A percentile compares a stretch with the other conserved stretches of the same genome.
Evolutionary conservation across 2,113 vertebrate species (phyloP).

Genomic region (Gobiocypris rarus): DNA sequence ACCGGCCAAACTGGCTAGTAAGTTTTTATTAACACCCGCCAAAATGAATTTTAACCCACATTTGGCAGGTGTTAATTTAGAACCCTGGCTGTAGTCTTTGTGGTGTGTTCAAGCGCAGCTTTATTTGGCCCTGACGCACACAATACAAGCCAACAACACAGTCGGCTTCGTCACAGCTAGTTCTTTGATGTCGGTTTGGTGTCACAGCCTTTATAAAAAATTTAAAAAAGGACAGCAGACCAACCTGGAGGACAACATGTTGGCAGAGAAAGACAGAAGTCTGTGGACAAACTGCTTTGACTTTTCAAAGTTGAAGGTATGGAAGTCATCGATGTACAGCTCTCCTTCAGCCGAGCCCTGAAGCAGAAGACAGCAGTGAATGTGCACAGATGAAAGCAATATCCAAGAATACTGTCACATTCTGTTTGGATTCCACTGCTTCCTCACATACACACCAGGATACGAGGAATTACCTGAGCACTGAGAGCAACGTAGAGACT

Average conservation of each 20-base stretch:
- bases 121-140: too few species aligned
- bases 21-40: too few species aligned
- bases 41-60: too few species aligned
- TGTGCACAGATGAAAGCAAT: not conserved
- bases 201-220: too few species aligned
- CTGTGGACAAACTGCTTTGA: constrained; percentile 80
- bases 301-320: constrained; percentile 83
- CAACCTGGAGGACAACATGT: constrained; percentile 83
- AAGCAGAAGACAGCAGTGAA: constrained; percentile 19
- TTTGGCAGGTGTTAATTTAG: too few species aligned
- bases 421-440: not conserved
- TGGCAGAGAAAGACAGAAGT: constrained; percentile 78
- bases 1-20: too few species aligned
- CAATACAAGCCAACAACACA: too few species aligned
- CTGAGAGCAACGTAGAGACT: constrained; percentile 86
- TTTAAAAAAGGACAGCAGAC: not conserved
- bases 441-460: not conserved
- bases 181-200: too few species aligned
- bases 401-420: not conserved
- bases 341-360: constrained; percentile 86
- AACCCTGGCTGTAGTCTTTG: too few species aligned
- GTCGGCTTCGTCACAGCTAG: too few species aligned
- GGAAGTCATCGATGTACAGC: constrained; percentile 88
- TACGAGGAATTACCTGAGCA: constrained; percentile 71
- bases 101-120: too few species aligned